phyloP scores from a whole-genome alignment of 2,797 vertebrate species.

The Hephaestus fuliginosus region DNA sequence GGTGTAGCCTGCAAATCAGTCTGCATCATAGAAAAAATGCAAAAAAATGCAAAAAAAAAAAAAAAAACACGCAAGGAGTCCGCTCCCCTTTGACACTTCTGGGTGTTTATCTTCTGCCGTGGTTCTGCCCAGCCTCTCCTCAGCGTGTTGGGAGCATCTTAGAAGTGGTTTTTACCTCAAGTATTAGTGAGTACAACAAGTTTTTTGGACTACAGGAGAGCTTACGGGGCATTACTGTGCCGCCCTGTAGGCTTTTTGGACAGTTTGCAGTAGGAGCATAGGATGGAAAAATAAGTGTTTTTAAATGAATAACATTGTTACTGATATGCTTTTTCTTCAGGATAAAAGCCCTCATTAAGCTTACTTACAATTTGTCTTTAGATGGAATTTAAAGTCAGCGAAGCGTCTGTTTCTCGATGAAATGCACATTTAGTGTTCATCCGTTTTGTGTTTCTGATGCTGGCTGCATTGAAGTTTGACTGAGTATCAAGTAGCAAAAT shows the following conservation, averaged over 20 bases:
- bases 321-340: constrained; percentile 51
- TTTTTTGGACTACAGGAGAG: constrained; percentile 30
- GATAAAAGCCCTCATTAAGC: constrained; percentile 69
- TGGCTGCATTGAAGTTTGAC: neutral
- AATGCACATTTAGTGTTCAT: neutral
- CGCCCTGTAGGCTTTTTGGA: constrained; percentile 18
- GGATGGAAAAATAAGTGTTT: constrained; percentile 52
- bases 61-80: neutral
- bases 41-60: no score
- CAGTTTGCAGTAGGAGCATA: constrained; percentile 42
- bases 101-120: constrained; percentile 16
- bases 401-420: neutral
- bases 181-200: constrained; percentile 52
- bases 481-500: neutral
- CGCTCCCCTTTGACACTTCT: constrained; percentile 1
- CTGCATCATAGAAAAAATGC: no score
- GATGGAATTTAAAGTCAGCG: neutral
- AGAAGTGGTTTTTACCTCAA: constrained; percentile 63
- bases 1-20: constrained; percentile 27
- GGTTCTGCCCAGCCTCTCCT: constrained; percentile 32
- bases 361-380: constrained; percentile 12
- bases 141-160: constrained; percentile 42
- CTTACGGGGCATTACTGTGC: constrained; percentile 18
- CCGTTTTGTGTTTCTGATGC: constrained; percentile 12
- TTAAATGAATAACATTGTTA: constrained; percentile 60